Base-by-base conservation (phyloP, 2,113 vertebrate species). In the Daphoenositta chrysoptera region DNA sequence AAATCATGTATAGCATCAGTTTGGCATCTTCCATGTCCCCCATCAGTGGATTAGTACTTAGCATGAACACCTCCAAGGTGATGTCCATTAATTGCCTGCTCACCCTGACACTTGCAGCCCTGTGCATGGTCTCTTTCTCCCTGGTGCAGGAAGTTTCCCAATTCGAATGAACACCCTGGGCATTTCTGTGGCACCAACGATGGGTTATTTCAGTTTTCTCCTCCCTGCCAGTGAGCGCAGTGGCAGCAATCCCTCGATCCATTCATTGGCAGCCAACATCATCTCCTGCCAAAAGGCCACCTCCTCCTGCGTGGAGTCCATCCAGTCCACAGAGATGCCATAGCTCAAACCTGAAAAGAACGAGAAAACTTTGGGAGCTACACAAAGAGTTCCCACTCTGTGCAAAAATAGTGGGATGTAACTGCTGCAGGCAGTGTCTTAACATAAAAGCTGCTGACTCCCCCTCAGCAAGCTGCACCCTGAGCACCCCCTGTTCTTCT, bases 271-370 rank as follows among this genome's bases (percentile, higher is more conserved):
- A 47, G 94, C 95, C 1, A 89, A 42, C 95, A 97, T 97, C 98
- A 98, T 98, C 87, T 98, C 98, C 86, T 98, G 97, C 98, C 98
- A 98, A 51, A 98, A 97, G 50, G 97, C 97, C 72, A 97, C 96
- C 76, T 98, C 97, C 80, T 98, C 97, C 60, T 97, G 97, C 0
- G 97, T 98, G 79, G 97, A 98, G 78, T 98, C 97, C 97, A 98
- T 98, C 97, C 97, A 98, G 92, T 98, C 97, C 66, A 98, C 97
- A 2, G 94, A 77, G 78, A 98, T 97, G 51, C 97, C 97, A 35
- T 98, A 98, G 93, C 98, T 98, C 79, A 89, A 75, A 80, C 97
- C 97, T 98, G 85, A 4, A 70, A 92, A 60, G 40, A 88, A 45
- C 1, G 11, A 84, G 57, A 57, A 64, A 88, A 72, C 23, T 9